Conservation (phyloP, 2,888 invertebrate genomes). For the Frankliniella fusca region DNA sequence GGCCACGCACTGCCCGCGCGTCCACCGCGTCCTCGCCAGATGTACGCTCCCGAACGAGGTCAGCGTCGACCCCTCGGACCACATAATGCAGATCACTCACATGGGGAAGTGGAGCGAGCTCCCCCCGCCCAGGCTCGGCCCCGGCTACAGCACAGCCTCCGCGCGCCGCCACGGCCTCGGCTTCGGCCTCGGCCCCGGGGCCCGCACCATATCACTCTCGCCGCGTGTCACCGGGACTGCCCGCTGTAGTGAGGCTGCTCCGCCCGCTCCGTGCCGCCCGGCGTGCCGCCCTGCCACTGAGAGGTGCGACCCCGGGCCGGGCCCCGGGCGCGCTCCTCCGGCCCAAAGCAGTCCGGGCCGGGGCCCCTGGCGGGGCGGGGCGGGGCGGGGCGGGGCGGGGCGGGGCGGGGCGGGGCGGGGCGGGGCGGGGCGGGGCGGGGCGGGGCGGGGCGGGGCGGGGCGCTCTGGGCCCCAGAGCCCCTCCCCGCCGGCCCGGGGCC, state of each 20-base stretch:
- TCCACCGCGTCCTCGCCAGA: not conserved
- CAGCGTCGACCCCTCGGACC: not conserved
- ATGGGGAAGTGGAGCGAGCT: constrained; percentile 2
- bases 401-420: not conserved
- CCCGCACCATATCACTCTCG: too few relatives aligned
- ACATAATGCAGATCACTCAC: not conserved
- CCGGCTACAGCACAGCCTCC: not conserved
- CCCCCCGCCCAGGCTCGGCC: not conserved
- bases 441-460: not conserved
- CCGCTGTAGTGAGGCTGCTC: not conserved
- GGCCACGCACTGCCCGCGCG: constrained; percentile 15
- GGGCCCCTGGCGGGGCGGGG: not conserved
- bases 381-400: not conserved
- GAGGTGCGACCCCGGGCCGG: not conserved
- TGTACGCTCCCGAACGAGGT: constrained; percentile 13
- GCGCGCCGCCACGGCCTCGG: too few relatives aligned
- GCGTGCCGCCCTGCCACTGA: not conserved
- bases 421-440: not conserved
- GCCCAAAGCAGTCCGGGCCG: not conserved
- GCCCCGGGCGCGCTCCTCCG: too few relatives aligned
- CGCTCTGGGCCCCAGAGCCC: not conserved
- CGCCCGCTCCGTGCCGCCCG: not conserved
- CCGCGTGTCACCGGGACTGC: not conserved
- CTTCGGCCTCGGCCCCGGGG: too few relatives aligned
- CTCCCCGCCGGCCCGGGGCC: not conserved